A percentile compares a stretch with the other conserved stretches of the same genome.
Conservation (phyloP, 2,888 invertebrate species). For the Rhingia campestris region DNA sequence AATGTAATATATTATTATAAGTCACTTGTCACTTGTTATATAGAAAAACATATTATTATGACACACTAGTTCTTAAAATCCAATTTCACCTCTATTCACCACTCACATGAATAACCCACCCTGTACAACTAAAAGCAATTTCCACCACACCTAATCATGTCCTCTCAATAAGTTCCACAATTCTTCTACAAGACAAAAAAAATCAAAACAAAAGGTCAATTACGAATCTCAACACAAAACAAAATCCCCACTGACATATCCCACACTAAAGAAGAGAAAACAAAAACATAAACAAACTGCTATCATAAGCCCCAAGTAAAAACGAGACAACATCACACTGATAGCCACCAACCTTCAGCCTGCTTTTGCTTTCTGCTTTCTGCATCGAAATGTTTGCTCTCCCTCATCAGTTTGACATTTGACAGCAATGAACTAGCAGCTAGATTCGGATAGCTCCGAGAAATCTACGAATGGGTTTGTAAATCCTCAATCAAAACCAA, state of each 20-base stretch:
- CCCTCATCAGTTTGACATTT: conserved; percentile 62
- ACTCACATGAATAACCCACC: not conserved
- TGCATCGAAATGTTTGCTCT: conserved; percentile 39
- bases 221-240: conserved; percentile 30
- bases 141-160: conserved; percentile 13
- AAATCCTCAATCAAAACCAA: conserved; percentile 5
- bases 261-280: conserved; percentile 53
- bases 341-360: not conserved
- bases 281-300: conserved; percentile 70
- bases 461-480: conserved; percentile 14
- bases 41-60: no score
- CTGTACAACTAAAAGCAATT: conserved; percentile 6
- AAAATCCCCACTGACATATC: conserved; percentile 47
- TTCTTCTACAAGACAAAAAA: conserved; percentile 3
- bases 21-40: no score
- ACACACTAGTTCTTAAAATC: no score
- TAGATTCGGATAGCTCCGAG: conserved; percentile 26
- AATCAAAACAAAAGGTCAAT: conserved; percentile 22
- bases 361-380: not conserved
- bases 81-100: not conserved
- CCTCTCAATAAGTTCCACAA: conserved; percentile 49
- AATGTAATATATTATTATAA: no score
- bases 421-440: conserved; percentile 57
- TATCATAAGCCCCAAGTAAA: not conserved
- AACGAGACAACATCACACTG: conserved; percentile 28